Conservation (phyloP, 2,113 vertebrate genomes). For the Capreolus pygargus region DNA sequence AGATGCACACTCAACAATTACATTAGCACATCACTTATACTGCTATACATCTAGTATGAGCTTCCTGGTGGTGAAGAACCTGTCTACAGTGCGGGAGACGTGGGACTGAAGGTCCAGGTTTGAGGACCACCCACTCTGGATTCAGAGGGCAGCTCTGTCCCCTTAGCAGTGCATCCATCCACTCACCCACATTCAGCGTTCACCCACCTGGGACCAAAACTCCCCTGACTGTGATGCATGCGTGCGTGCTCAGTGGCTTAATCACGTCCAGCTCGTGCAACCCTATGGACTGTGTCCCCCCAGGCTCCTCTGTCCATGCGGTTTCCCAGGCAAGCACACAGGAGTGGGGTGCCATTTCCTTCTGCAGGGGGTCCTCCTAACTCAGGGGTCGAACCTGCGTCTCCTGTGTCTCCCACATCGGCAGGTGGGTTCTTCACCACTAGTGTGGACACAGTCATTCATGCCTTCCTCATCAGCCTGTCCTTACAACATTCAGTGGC, state of each 20-base stretch:
- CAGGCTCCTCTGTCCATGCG: background rate
- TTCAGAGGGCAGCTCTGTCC: background rate
- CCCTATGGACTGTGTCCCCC: background rate
- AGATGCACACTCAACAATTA: background rate
- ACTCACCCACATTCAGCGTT: too few relatives aligned
- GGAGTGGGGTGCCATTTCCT: background rate
- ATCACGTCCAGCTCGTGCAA: background rate
- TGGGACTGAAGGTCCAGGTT: background rate
- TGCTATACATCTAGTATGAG: background rate
- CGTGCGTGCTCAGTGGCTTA: rapidly evolving
- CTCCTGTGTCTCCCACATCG: background rate
- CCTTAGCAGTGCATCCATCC: too few relatives aligned
- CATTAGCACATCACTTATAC: rapidly evolving
- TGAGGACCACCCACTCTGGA: background rate
- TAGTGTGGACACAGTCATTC: too few relatives aligned
- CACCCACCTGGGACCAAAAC: too few relatives aligned
- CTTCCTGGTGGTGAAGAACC: background rate
- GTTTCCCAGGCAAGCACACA: background rate
- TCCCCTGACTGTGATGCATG: background rate
- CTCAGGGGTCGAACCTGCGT: background rate
- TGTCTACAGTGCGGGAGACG: background rate
- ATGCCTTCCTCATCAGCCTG: background rate
- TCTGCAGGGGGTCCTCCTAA: background rate
- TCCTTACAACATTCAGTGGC: background rate
- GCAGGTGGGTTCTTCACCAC: background rate